phyloP scores from a whole-genome alignment of 2,888 invertebrate genomes.

The Pinctada fucata region DNA sequence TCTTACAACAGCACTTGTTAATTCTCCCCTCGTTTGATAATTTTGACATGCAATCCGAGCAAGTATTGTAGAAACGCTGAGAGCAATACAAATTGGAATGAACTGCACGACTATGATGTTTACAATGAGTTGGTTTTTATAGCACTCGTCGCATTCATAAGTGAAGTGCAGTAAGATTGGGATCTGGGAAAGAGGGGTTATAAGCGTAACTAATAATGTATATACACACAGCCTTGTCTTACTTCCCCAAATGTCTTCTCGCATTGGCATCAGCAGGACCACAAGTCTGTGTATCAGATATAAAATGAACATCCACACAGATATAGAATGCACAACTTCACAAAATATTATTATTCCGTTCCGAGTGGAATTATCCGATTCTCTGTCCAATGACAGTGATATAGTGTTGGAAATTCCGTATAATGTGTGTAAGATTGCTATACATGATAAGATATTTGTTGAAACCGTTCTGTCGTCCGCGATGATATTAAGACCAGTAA shows the following conservation, averaged over 20 bases:
- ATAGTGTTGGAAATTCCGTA: not conserved
- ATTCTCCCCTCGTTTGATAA: not conserved
- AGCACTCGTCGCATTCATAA: not conserved
- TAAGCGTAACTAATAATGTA: not conserved
- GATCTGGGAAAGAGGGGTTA: not conserved
- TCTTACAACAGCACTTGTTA: not conserved
- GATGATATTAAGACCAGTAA: not conserved
- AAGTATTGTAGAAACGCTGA: not conserved
- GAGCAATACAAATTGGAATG: not conserved
- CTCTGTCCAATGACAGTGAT: not conserved
- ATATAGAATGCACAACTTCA: not conserved
- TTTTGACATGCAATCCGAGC: not conserved
- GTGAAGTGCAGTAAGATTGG: not conserved
- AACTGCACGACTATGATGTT: not conserved
- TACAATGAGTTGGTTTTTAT: not conserved
- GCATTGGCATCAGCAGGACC: not conserved
- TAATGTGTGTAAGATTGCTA: not conserved
- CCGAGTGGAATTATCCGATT: not conserved
- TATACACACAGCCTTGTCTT: not conserved
- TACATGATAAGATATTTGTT: not conserved
- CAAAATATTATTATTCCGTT: not conserved
- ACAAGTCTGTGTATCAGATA: not conserved
- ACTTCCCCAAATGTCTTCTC: not conserved
- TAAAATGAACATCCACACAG: not conserved
- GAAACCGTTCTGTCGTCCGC: not conserved